Base-by-base conservation (phyloP, 2,113 vertebrate species). In the Cephalopholis sonnerati region DNA sequence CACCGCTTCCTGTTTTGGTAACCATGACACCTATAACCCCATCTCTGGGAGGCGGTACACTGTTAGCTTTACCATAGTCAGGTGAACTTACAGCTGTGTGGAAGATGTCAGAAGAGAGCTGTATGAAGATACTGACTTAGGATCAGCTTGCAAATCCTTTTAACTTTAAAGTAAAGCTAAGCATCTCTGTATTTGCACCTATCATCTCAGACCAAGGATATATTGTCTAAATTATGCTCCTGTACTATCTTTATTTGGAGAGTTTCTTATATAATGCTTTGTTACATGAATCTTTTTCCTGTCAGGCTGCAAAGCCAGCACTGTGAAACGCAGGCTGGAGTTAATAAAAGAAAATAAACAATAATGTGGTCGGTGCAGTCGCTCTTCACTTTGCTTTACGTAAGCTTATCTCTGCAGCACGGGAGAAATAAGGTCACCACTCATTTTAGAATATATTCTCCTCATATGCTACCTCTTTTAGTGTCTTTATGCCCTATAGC, bases 1-100 rank as follows among this genome's bases (percentile, higher is more conserved):
- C 64, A 74, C 74, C 79, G 84, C 90, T 95, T 95, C 93, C 94
- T 92, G 93, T 94, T 95, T 94, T 94, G 82, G 74, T 90, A 86
- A 90, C 89, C 65, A 59, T 91, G 89, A 93, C 90, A 92, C 84
- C 84, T 79, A 71, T 75, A 68, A 79, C 74, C 82, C 44, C 36
- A 75, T 90, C 90, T 81, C 75, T 74, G 81, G 25, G 86, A 87
- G 55, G 62, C 68, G 36, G 20, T 10, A 16, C 39, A 2, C 61
- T 64, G 50, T 78, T 61, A 72, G 32, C 46, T 71, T 48, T 54
- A 72, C 55, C 7, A 29, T 1, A 71, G 72, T 68, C 75, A 80
- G 83, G 84, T 84, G 67, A 53, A 57, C 15, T 64, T 29, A 67
- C 62, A 63, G 69, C 73, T 74, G 66, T n/a, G 20, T 53, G 1